These are phyloP conservation scores for Tenrec ecaudatus DNA, from an alignment of 2,113 vertebrate genomes.

Conservation along the genomic window DNA sequence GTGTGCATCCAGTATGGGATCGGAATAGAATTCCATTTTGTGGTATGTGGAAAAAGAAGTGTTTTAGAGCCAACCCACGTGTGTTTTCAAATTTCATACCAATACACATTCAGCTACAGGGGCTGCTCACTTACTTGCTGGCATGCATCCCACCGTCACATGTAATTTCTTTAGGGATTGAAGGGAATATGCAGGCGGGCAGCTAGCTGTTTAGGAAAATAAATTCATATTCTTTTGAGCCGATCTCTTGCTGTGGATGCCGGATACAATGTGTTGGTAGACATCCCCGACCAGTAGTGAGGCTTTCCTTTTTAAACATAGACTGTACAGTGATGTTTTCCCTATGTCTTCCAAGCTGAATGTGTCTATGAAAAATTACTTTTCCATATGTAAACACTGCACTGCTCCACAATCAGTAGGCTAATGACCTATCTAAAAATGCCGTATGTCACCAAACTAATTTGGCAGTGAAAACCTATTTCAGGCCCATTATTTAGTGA, in stretches of 20 bases:
- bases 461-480: slow-evolving; percentile 50
- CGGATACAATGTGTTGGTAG: slow-evolving; percentile 12
- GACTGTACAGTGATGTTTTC: slow-evolving; percentile 17
- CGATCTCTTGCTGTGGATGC: slow-evolving; percentile 28
- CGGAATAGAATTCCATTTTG: slow-evolving; percentile 80
- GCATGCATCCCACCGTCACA: slow-evolving; percentile 61
- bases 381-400: slow-evolving; percentile 54
- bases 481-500: slow-evolving; percentile 57
- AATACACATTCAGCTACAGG: slow-evolving; percentile 49
- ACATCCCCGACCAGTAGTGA: neutral
- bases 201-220: slow-evolving; percentile 59
- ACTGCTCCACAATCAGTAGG: slow-evolving; percentile 41
- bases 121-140: slow-evolving; percentile 68
- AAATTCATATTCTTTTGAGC: slow-evolving; percentile 38
- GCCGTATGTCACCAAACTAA: slow-evolving; percentile 30
- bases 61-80: slow-evolving; percentile 66
- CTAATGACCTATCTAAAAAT: slow-evolving; percentile 65
- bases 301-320: slow-evolving; percentile 5
- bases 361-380: slow-evolving; percentile 35
- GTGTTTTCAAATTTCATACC: slow-evolving; percentile 79
- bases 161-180: slow-evolving; percentile 66
- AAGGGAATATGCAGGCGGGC: slow-evolving; percentile 47
- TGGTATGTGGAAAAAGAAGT: slow-evolving; percentile 78
- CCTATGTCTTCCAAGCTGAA: slow-evolving; percentile 15
- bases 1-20: slow-evolving; percentile 71